These are phyloP conservation scores for Brenthis hecate DNA, from an alignment of 2,888 invertebrate genomes.

Conservation along the genomic window DNA sequence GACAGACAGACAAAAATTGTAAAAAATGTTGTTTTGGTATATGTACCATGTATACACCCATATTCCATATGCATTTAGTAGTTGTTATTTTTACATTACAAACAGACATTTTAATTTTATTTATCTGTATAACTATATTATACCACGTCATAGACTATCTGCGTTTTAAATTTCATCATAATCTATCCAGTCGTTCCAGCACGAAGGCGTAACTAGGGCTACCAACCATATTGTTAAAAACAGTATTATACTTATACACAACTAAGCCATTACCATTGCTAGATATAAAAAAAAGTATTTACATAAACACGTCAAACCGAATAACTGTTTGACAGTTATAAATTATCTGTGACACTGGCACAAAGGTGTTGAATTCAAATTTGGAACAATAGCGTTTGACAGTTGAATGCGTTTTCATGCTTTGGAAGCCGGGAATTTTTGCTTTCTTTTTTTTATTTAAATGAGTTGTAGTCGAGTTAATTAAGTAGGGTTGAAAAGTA, in stretches of 20 bases:
- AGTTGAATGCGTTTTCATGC: slow-evolving; percentile 48
- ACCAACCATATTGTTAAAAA: too few relatives aligned
- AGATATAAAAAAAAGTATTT: slow-evolving; percentile 5
- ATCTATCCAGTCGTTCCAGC: too few relatives aligned
- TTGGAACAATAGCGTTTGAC: slow-evolving; percentile 50
- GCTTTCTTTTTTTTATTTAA: slow-evolving; percentile 36
- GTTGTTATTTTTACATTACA: too few relatives aligned
- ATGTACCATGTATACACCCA: too few relatives aligned
- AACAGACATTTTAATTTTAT: too few relatives aligned
- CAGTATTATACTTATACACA: background rate
- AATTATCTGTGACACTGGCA: slow-evolving; percentile 39
- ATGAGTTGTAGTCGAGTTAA: slow-evolving; percentile 31
- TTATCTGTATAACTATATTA: too few relatives aligned
- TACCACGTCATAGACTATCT: too few relatives aligned
- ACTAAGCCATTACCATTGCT: background rate
- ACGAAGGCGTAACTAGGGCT: too few relatives aligned
- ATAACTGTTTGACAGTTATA: slow-evolving; percentile 32
- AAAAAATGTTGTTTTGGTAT: too few relatives aligned
- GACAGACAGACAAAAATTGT: too few relatives aligned
- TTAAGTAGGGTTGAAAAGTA: slow-evolving; percentile 36
- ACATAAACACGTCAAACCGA: slow-evolving; percentile 18
- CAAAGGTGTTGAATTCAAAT: slow-evolving; percentile 49
- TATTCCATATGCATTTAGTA: too few relatives aligned
- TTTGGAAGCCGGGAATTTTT: slow-evolving; percentile 31
- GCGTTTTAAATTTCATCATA: too few relatives aligned